Evolutionary conservation across 2,888 invertebrate genomes (phyloP).

Genomic region (Ashinkailepas kermadecensis): DNA sequence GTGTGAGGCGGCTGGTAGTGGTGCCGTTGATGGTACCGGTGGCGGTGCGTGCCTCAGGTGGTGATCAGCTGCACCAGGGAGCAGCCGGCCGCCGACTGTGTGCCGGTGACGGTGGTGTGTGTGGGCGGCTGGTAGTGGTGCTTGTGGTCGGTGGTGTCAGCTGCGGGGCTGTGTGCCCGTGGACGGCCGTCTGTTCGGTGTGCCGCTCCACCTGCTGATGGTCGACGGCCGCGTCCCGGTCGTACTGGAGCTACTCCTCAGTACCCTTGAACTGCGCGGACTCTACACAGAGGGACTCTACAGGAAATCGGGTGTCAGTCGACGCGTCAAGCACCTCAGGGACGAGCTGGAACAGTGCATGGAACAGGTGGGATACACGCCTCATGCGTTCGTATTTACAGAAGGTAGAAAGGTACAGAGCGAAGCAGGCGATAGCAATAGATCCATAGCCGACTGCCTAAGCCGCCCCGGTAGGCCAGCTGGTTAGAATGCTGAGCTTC

Average conservation of each 20-base stretch:
- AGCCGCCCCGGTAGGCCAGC: too few species aligned
- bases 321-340: slow-evolving; percentile 43
- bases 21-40: too few species aligned
- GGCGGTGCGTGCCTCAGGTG: slow-evolving; percentile 41
- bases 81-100: slow-evolving; percentile 30
- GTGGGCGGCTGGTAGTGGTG: too few species aligned
- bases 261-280: slow-evolving; percentile 83
- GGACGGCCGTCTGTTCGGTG: slow-evolving; percentile 62
- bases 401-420: too few species aligned
- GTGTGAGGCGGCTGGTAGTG: too few species aligned
- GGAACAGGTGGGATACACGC: slow-evolving; percentile 42
- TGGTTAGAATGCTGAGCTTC: too few species aligned
- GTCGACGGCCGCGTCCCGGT: slow-evolving; percentile 59
- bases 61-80: slow-evolving; percentile 34
- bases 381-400: too few species aligned
- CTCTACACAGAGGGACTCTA: slow-evolving; percentile 89
- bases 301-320: slow-evolving; percentile 64
- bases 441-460: too few species aligned
- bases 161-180: slow-evolving; percentile 27
- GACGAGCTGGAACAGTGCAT: slow-evolving; percentile 41
- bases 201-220: slow-evolving; percentile 61
- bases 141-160: too few species aligned
- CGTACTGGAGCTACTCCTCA: slow-evolving; percentile 80
- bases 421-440: too few species aligned
- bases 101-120: too few species aligned